Conservation (phyloP, 2,888 invertebrate genomes). For the Limnephilus rhombicus region DNA sequence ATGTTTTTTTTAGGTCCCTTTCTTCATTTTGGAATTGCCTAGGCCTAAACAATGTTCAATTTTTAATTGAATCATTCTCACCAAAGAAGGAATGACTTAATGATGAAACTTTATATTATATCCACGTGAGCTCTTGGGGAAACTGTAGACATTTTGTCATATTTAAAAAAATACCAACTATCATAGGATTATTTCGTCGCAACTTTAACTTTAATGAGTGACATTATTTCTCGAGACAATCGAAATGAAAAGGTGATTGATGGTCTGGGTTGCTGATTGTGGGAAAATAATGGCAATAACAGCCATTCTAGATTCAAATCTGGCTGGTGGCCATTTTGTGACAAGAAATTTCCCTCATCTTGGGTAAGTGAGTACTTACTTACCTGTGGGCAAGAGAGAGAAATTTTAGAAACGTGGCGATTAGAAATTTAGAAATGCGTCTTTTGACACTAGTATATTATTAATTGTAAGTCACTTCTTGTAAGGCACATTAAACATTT, state of each 20-base stretch:
- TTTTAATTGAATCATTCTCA: not conserved
- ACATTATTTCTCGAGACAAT: not conserved
- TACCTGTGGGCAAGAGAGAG: constrained; percentile 33
- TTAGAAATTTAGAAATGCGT: constrained; percentile 54
- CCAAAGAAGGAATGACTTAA: no score
- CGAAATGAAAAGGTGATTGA: not conserved
- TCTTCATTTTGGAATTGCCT: no score
- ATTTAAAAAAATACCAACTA: not conserved
- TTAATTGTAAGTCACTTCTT: constrained; percentile 27
- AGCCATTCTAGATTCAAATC: not conserved
- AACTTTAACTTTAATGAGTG: not conserved
- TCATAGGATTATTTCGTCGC: not conserved
- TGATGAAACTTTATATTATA: not conserved
- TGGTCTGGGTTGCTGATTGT: not conserved
- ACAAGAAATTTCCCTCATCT: constrained; percentile 35
- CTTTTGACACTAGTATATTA: constrained; percentile 16
- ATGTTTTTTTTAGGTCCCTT: no score
- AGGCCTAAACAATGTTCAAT: not conserved
- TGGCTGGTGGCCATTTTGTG: constrained; percentile 17
- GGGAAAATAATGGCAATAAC: constrained; percentile 6
- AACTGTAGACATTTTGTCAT: not conserved
- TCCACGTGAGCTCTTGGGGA: not conserved
- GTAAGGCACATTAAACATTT: not conserved
- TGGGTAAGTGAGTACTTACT: not conserved
- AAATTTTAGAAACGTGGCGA: constrained; percentile 56